phyloP scores from a whole-genome alignment of 2,888 invertebrate species.

The Acleris sparsana region DNA sequence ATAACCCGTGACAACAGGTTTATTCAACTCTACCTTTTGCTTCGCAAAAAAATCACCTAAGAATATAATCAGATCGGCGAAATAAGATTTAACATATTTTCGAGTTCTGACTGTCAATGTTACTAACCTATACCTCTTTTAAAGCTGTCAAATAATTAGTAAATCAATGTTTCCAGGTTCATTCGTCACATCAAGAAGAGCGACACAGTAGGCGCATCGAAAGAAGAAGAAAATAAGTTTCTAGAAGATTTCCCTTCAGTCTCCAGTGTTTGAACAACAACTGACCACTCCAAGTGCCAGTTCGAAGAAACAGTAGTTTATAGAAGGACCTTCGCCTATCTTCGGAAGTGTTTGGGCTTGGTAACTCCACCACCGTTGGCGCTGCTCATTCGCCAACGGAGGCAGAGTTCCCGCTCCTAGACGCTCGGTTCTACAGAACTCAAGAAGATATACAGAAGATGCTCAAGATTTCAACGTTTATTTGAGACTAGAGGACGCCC shows the following conservation, averaged over 20 bases:
- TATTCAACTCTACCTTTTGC: too few relatives aligned
- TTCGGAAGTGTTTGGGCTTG: constrained; percentile 83
- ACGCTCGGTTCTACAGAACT: constrained; percentile 65
- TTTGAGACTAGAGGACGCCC: too few relatives aligned
- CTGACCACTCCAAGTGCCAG: too few relatives aligned
- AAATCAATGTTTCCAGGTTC: background rate
- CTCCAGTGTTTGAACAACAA: constrained; percentile 56
- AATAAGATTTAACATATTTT: too few relatives aligned
- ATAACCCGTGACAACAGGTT: too few relatives aligned
- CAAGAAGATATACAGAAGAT: constrained; percentile 1
- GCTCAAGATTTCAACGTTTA: too few relatives aligned
- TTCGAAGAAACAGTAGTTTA: background rate
- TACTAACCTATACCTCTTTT: too few relatives aligned
- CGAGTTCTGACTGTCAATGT: too few relatives aligned
- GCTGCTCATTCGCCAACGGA: constrained; percentile 86
- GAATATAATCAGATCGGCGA: too few relatives aligned
- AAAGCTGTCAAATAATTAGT: too few relatives aligned
- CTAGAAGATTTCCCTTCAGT: constrained; percentile 19
- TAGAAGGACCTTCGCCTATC: constrained; percentile 33
- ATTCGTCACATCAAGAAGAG: background rate
- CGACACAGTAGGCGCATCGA: too few relatives aligned
- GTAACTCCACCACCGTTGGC: constrained; percentile 95
- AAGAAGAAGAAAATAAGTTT: background rate
- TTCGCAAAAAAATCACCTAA: too few relatives aligned
- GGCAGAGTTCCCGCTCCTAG: constrained; percentile 90